Base-by-base conservation (phyloP, 2,888 invertebrate genomes). In the Drosophila greeni region DNA sequence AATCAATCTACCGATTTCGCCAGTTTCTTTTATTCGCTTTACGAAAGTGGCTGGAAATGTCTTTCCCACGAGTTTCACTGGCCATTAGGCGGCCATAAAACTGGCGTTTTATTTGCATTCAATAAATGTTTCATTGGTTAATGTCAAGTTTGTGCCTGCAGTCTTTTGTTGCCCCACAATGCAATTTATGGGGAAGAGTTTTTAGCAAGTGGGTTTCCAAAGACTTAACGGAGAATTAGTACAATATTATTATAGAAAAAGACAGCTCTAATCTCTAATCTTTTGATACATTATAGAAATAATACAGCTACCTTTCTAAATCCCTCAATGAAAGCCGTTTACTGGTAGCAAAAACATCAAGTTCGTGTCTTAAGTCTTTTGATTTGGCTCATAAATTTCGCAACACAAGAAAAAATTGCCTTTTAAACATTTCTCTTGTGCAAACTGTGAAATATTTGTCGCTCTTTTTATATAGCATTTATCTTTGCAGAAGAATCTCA, bases 111-210 rank as follows among this genome's bases (percentile, higher is more conserved):
- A 62, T 62, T 65, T 62, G 62, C 62, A 62, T 62, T 62, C 62
- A 51, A 62, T 62, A 65, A 65, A 51, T 42, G 42, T 65, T 62
- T 51, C 36, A 31, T 31, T 43, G 18, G 51, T 9, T 18, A 36
- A 52, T 52, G 36, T 37, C 43, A 42, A 67, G 72, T 72, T 72
- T 48, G 64, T 70, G 68, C 60, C 52, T 55, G 31, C 68, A 75
- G 64, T 73, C 76, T 65, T 72, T 76, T 55, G 67, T 49, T 66
- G 45, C 26, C 24, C 11, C 14, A 26, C n/a, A n/a, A 8, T 26
- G 62, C 51, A 51, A 65, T 51, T 43, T 43, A 62, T 36, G 16
- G 18, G 12, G 16, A 40, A 24, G 23, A 18, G 9, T 18, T 11
- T 9, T 34, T 16, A 33, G 16, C 23, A 24, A 52, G 53, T 56